These are phyloP conservation scores for Gasterosteus aculeatus DNA, from an alignment of 2,113 vertebrate genomes.

Conservation along the genomic window DNA sequence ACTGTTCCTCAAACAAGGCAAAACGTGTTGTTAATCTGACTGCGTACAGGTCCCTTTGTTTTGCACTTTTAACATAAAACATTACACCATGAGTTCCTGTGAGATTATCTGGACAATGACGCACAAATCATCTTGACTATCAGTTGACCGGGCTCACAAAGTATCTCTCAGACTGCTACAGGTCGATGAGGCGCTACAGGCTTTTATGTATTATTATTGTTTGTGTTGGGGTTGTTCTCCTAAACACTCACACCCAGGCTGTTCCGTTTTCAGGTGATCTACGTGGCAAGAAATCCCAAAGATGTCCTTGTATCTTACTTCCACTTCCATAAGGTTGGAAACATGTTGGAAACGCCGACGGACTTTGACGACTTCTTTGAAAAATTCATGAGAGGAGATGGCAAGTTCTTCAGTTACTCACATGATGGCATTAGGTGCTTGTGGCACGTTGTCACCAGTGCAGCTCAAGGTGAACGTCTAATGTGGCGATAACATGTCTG, in stretches of 20 bases:
- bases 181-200: no score
- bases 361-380: conserved; percentile 74
- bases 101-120: no score
- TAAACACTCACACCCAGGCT: background rate
- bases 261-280: conserved; percentile 68
- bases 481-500: conserved; percentile 2
- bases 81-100: no score
- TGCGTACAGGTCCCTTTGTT: no score
- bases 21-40: no score
- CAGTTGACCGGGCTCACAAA: no score
- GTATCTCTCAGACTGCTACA: no score
- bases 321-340: conserved; percentile 68
- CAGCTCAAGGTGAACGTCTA: background rate
- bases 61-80: no score
- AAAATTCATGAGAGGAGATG: conserved; percentile 69
- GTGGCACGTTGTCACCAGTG: background rate
- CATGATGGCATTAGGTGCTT: background rate
- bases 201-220: no score
- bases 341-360: conserved; percentile 69
- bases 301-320: conserved; percentile 75
- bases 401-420: conserved; percentile 27
- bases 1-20: no score
- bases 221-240: no score
- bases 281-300: conserved; percentile 77
- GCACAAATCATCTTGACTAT: no score